Percentiles rank a stretch among this genome's conserved stretches.
phyloP scores from a whole-genome alignment of 2,888 invertebrate genomes.

The Anagyrus pseudococci region DNA sequence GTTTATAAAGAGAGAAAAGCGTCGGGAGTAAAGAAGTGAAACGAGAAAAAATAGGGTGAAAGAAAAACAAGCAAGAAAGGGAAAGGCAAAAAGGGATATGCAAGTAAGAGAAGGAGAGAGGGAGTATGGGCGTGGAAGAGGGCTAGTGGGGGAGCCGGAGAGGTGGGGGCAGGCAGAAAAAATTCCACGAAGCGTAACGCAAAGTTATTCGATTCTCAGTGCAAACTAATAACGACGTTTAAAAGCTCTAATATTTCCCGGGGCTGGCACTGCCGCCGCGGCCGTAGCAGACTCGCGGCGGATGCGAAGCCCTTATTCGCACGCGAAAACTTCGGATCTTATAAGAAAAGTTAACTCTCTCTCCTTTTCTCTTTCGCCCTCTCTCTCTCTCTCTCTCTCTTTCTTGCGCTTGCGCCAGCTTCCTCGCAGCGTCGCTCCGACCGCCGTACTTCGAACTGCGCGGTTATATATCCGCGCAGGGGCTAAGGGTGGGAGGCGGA shows the following conservation, averaged over 20 bases:
- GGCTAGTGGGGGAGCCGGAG: not conserved
- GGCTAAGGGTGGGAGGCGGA: no score
- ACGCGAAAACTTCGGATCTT: slow-evolving; percentile 57
- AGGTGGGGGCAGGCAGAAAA: not conserved
- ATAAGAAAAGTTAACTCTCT: slow-evolving; percentile 58
- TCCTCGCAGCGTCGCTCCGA: not conserved
- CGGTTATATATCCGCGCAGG: no score
- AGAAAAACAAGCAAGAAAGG: no score
- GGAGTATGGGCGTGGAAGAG: not conserved
- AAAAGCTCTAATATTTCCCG: slow-evolving; percentile 56
- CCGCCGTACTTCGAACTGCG: no score
- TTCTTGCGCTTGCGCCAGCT: slow-evolving; percentile 18
- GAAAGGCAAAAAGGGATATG: no score
- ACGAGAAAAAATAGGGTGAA: no score
- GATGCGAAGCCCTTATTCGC: slow-evolving; percentile 47
- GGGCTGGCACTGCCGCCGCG: not conserved
- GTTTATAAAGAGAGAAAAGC: no score
- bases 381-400: slow-evolving; percentile 44
- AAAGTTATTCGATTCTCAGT: slow-evolving; percentile 53
- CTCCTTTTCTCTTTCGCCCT: slow-evolving; percentile 42
- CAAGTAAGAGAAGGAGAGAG: not conserved
- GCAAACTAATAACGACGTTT: slow-evolving; percentile 58
- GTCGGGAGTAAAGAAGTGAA: no score
- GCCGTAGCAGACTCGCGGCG: slow-evolving; percentile 41
- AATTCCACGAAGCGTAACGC: slow-evolving; percentile 23